These are phyloP conservation scores for Eumerus sabulonum DNA, from an alignment of 2,888 invertebrate species.

Conservation along the genomic window DNA sequence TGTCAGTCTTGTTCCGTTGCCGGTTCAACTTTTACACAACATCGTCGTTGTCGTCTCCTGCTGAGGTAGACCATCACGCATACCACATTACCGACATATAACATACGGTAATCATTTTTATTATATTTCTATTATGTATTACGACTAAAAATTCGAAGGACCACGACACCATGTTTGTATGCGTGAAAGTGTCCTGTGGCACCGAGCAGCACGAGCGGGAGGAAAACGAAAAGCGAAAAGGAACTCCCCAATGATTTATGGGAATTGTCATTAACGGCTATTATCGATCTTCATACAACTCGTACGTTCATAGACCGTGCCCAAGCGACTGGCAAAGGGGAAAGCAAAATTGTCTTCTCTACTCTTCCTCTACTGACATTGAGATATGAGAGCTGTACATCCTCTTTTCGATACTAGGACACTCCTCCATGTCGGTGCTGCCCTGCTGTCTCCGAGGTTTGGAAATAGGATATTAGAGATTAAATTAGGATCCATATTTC, in stretches of 20 bases:
- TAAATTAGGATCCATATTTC: slow-evolving; percentile 66
- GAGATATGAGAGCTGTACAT: slow-evolving; percentile 61
- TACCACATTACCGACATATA: background rate
- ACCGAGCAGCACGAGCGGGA: background rate
- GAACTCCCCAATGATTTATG: slow-evolving; percentile 76
- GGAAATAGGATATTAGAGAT: slow-evolving; percentile 57
- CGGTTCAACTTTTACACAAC: slow-evolving; percentile 23
- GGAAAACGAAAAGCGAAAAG: slow-evolving; percentile 27
- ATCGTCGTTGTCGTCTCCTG: too few relatives aligned
- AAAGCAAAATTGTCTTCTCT: slow-evolving; percentile 44
- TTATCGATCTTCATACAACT: slow-evolving; percentile 63
- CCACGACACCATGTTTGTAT: slow-evolving; percentile 30
- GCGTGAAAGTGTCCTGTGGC: slow-evolving; percentile 8
- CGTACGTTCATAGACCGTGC: too few relatives aligned
- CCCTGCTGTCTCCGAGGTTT: slow-evolving; percentile 29
- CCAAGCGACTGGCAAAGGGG: slow-evolving; percentile 5
- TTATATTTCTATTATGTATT: slow-evolving; percentile 58
- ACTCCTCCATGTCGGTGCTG: background rate
- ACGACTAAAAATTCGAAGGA: slow-evolving; percentile 61
- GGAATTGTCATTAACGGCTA: slow-evolving; percentile 75
- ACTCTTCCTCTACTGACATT: slow-evolving; percentile 57
- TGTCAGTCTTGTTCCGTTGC: slow-evolving; percentile 51
- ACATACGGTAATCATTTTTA: background rate
- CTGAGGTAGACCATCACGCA: slow-evolving; percentile 13
- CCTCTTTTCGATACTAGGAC: slow-evolving; percentile 20